Evolutionary conservation across 2,797 vertebrate species (phyloP), one percentile per base, ranked within the genome.

Genomic region (Sebastes ruberrimus): DNA sequence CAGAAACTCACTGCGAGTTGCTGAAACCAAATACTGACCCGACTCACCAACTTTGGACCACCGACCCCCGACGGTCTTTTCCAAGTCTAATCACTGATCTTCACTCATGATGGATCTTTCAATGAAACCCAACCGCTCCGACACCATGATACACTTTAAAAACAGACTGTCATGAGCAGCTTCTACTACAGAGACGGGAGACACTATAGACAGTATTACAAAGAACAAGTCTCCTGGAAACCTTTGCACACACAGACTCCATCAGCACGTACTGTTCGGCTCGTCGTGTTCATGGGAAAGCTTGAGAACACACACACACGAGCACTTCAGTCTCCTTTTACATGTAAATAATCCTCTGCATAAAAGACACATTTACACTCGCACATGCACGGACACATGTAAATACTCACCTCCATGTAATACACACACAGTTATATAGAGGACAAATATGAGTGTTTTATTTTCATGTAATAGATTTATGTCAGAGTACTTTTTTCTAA

Each of bases 401-500:
- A 93, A 90, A 92, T 93, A 92, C 79, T 69, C 85, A 62, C 83
- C 56, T 80, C 61, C 80, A 74, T 90, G 89, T 89, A 88, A 89
- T 10, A 76, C 63, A 68, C 81, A 74, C 79, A 84, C 84, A 60
- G 83, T 83, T 87, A 88, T 93, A 90, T 92, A 91, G 78, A 95
- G 87, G 91, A 88, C 87, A 91, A 63, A 89, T 87, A 84, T 89
- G 84, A 85, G 93, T 93, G 92, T 96, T 95, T 95, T 95, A 95
- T 95, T 96, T 96, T 95, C 93, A 79, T 94, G 94, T 95, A 92
- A 93, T 94, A 95, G 95, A 95, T 95, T 94, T 95, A 95, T 91
- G 93, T 96, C 94, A 77, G 92, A 93, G 89, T 95, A 92, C 74
- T 93, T 95, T 95, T 94, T 94, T 92, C 88, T 91, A 91, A 91